Conservation (phyloP, 2,113 vertebrate species). For the Cavia porcellus region DNA sequence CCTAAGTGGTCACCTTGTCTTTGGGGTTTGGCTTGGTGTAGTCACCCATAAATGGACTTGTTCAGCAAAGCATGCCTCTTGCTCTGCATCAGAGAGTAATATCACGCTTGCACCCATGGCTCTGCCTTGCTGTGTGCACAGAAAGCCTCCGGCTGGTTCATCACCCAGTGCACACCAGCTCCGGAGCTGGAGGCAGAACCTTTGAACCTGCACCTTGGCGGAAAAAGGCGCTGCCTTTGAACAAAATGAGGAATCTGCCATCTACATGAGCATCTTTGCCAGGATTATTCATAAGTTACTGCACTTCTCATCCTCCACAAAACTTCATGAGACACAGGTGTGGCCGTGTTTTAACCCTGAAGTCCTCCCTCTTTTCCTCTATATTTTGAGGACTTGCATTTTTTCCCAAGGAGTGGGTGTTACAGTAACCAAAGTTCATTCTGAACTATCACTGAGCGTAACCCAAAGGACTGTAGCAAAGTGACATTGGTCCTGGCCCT, state of each 20-base stretch:
- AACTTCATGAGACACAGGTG: not conserved
- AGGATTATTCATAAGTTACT: not conserved
- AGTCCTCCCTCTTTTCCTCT: not conserved
- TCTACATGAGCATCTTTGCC: not conserved
- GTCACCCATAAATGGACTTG: not conserved
- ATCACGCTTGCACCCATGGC: fast-evolving
- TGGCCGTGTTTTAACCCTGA: not conserved
- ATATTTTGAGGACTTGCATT: not conserved
- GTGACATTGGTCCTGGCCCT: not conserved
- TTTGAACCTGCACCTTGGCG: not conserved
- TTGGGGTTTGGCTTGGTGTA: not conserved
- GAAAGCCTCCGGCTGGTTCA: fast-evolving
- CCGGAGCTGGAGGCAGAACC: fast-evolving
- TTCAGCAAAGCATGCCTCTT: not conserved
- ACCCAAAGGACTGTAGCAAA: not conserved
- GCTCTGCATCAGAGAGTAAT: not conserved
- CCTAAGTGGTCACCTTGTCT: not conserved
- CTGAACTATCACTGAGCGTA: not conserved
- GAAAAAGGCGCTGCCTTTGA: not conserved
- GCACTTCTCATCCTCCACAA: not conserved
- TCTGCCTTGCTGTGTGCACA: not conserved
- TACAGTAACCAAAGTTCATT: not conserved
- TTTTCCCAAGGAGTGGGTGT: not conserved
- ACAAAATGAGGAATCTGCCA: not conserved
- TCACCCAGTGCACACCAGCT: fast-evolving